Evolutionary conservation across 2,888 invertebrate species (phyloP).

Genomic region (Drosophila prostipennis): DNA sequence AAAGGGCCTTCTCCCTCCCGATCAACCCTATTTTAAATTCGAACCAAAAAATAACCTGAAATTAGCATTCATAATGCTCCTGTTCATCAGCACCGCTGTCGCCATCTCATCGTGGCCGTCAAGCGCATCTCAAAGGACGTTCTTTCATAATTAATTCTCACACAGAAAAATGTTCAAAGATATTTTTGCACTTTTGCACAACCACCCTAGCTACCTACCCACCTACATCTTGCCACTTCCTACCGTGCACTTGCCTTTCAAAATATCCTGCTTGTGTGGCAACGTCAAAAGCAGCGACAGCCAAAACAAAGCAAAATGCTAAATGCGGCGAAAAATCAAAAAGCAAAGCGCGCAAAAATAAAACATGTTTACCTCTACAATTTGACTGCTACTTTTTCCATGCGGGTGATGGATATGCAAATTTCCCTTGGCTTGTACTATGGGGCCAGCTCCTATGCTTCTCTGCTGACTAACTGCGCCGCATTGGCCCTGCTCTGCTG

Average conservation of each 20-base stretch:
- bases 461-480: background rate
- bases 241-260: slow-evolving; percentile 11
- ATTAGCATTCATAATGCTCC: slow-evolving; percentile 55
- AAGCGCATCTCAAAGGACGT: slow-evolving; percentile 72
- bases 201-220: slow-evolving; percentile 14
- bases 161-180: slow-evolving; percentile 76
- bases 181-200: slow-evolving; percentile 60
- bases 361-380: slow-evolving; percentile 52
- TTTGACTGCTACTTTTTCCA: slow-evolving; percentile 39
- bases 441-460: background rate
- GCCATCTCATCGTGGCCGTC: slow-evolving; percentile 35
- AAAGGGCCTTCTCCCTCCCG: slow-evolving; percentile 2
- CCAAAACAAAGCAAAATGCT: slow-evolving; percentile 61
- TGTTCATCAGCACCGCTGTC: slow-evolving; percentile 24
- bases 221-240: background rate
- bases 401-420: slow-evolving; percentile 54
- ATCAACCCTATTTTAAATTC: slow-evolving; percentile 15
- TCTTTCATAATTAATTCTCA: slow-evolving; percentile 75
- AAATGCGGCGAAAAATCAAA: slow-evolving; percentile 44
- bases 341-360: slow-evolving; percentile 51
- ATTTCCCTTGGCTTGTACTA: slow-evolving; percentile 38
- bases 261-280: slow-evolving; percentile 56
- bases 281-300: slow-evolving; percentile 76
- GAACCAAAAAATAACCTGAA: slow-evolving; percentile 39
- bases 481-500: slow-evolving; percentile 13